Percentiles rank a stretch among this genome's conserved stretches.
phyloP scores from a whole-genome alignment of 2,888 invertebrate species.

The Lasioglossum malachurum region DNA sequence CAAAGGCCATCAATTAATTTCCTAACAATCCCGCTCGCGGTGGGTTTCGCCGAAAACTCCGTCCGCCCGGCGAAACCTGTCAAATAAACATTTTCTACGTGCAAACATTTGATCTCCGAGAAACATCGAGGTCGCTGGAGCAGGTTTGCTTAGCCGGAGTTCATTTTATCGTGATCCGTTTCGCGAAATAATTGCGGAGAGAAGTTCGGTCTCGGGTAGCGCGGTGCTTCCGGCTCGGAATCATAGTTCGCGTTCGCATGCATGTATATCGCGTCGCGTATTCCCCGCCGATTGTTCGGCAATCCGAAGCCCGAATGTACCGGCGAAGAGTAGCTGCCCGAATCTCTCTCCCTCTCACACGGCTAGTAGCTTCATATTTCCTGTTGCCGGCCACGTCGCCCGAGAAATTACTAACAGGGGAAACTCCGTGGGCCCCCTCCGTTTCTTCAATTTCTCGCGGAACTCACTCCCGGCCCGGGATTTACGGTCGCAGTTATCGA shows the following conservation, averaged over 20 bases:
- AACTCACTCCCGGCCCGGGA: conserved; percentile 18
- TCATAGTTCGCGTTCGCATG: conserved; percentile 47
- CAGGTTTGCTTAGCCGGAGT: conserved; percentile 45
- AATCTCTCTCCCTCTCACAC: not conserved
- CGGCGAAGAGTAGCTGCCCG: not conserved
- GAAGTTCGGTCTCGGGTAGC: conserved; percentile 22
- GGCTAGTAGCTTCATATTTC: conserved; percentile 30
- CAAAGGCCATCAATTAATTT: conserved; percentile 32
- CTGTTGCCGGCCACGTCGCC: conserved; percentile 17
- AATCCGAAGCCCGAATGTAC: conserved; percentile 27
- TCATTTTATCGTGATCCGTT: conserved; percentile 42
- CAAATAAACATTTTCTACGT: conserved; percentile 31
- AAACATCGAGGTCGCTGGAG: conserved; percentile 12
- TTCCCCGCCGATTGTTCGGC: conserved; percentile 37
- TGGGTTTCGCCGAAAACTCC: not conserved
- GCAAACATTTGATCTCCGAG: conserved; percentile 36
- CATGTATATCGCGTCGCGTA: conserved; percentile 36
- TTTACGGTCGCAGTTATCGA: conserved; percentile 42
- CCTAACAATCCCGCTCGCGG: not conserved
- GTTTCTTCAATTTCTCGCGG: conserved; percentile 36
- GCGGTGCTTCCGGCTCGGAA: conserved; percentile 29
- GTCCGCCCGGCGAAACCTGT: not conserved
- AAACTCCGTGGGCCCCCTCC: conserved; percentile 28
- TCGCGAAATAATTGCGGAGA: conserved; percentile 47
- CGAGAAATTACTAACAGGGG: conserved; percentile 58